These are phyloP conservation scores for Thaleichthys pacificus DNA, from an alignment of 2,797 vertebrate species.

Conservation along the genomic window DNA sequence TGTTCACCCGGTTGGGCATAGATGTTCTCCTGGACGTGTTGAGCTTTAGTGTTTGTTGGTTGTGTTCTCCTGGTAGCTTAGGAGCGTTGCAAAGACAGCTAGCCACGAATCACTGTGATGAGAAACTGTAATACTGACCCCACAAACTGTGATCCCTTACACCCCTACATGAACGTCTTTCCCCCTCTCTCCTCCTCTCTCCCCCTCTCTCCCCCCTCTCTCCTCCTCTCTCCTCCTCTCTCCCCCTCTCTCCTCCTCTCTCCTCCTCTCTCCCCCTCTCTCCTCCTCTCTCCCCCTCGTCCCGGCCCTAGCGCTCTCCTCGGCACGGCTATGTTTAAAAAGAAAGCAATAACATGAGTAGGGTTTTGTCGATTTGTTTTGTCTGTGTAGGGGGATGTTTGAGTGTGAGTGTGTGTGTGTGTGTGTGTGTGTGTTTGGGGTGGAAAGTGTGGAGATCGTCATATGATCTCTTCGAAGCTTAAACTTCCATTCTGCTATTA, in stretches of 20 bases:
- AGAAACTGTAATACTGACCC: slow-evolving; percentile 75
- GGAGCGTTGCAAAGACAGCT: slow-evolving; percentile 63
- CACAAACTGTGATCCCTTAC: slow-evolving; percentile 70
- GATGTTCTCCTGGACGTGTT: slow-evolving; percentile 43
- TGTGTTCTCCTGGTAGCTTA: slow-evolving; percentile 35
- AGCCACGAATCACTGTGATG: slow-evolving; percentile 80
- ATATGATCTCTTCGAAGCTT: slow-evolving; percentile 46
- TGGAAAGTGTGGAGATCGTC: background rate
- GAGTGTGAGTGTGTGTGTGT: slow-evolving; percentile 24
- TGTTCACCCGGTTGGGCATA: too few species aligned
- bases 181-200: slow-evolving; percentile 22
- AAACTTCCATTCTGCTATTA: slow-evolving; percentile 31
- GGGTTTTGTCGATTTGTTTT: slow-evolving; percentile 26
- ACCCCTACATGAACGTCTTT: slow-evolving; percentile 20
- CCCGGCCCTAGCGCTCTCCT: slow-evolving; percentile 33
- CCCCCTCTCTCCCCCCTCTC: background rate
- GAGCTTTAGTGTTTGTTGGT: slow-evolving; percentile 64
- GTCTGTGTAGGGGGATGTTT: slow-evolving; percentile 12
- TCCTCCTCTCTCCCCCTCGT: slow-evolving; percentile 28
- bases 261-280: too few species aligned
- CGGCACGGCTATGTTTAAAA: slow-evolving; percentile 36
- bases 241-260: too few species aligned
- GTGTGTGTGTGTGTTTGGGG: background rate
- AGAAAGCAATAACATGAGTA: slow-evolving; percentile 69
- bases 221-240: slow-evolving; percentile 39